A percentile compares a stretch with the other conserved stretches of the same genome.
These are phyloP conservation scores for Penaeus japonicus DNA, from an alignment of 1,140 invertebrate species.

Conservation along the genomic window DNA sequence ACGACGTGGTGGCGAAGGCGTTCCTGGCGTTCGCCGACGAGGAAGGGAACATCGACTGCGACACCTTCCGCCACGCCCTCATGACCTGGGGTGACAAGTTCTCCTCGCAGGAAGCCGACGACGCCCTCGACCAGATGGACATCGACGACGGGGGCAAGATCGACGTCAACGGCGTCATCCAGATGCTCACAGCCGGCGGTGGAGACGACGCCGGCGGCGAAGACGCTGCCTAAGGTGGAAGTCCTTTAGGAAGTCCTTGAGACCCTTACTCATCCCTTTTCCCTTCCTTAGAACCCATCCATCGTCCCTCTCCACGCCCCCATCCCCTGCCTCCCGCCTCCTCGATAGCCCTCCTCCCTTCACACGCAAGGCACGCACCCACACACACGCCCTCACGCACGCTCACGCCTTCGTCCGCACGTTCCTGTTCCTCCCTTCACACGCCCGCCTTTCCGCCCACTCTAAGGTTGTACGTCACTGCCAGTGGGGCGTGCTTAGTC, in stretches of 20 bases:
- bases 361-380: neutral
- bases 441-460: neutral
- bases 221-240: conserved; percentile 59
- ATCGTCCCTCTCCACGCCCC: neutral
- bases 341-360: neutral
- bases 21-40: conserved; percentile 96
- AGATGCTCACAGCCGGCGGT: conserved; percentile 83
- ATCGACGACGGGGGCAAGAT: conserved; percentile 93
- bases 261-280: neutral
- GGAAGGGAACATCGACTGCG: conserved; percentile 73
- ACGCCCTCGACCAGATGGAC: conserved; percentile 93
- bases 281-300: neutral
- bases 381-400: too few relatives aligned
- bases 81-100: conserved; percentile 98
- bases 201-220: conserved; percentile 74
- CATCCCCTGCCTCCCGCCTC: neutral
- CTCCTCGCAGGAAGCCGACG: conserved; percentile 88
- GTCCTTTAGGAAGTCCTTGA: neutral
- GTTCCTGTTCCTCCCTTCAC: neutral
- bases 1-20: conserved; percentile 70
- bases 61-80: conserved; percentile 87
- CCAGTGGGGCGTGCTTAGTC: neutral
- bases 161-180: conserved; percentile 87
- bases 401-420: neutral
- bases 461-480: neutral